A percentile compares a stretch with the other conserved stretches of the same genome.
These are phyloP conservation scores for Athrips mouffetella DNA, from an alignment of 2,888 invertebrate genomes.

Conservation along the genomic window DNA sequence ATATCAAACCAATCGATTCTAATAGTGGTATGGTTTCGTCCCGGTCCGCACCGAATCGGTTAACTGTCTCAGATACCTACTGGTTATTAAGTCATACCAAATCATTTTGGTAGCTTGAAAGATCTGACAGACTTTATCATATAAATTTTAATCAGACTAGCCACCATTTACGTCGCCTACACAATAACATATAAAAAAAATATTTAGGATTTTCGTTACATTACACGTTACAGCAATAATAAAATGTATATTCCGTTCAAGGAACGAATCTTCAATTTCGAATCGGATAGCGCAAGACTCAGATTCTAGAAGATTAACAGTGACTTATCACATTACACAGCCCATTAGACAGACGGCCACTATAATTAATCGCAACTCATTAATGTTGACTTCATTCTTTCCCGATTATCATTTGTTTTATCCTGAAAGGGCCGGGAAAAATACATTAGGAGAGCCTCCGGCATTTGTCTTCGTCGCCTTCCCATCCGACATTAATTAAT, in stretches of 20 bases:
- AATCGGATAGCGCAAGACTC: background rate
- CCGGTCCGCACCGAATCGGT: too few relatives aligned
- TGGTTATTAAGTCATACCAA: too few relatives aligned
- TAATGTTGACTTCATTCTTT: slow-evolving; percentile 75
- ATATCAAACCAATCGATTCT: too few relatives aligned
- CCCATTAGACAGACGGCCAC: slow-evolving; percentile 39
- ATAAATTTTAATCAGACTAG: too few relatives aligned
- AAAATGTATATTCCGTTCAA: background rate
- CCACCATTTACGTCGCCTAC: too few relatives aligned
- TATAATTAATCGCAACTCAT: slow-evolving; percentile 67
- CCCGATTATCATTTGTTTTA: slow-evolving; percentile 77
- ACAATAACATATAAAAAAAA: too few relatives aligned
- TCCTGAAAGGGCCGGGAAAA: slow-evolving; percentile 64
- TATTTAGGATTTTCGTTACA: too few relatives aligned
- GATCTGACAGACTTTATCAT: too few relatives aligned
- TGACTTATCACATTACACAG: slow-evolving; percentile 30
- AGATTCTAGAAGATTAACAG: slow-evolving; percentile 18
- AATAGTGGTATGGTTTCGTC: too few relatives aligned
- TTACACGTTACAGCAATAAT: background rate
- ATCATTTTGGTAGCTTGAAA: too few relatives aligned
- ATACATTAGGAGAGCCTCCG: slow-evolving; percentile 67
- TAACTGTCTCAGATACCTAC: too few relatives aligned
- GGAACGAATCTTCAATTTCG: background rate
- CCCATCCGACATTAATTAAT: slow-evolving; percentile 71
- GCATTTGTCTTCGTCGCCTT: slow-evolving; percentile 75